Base-by-base conservation (phyloP, 2,888 invertebrate genomes). In the Cheilosia urbana region DNA sequence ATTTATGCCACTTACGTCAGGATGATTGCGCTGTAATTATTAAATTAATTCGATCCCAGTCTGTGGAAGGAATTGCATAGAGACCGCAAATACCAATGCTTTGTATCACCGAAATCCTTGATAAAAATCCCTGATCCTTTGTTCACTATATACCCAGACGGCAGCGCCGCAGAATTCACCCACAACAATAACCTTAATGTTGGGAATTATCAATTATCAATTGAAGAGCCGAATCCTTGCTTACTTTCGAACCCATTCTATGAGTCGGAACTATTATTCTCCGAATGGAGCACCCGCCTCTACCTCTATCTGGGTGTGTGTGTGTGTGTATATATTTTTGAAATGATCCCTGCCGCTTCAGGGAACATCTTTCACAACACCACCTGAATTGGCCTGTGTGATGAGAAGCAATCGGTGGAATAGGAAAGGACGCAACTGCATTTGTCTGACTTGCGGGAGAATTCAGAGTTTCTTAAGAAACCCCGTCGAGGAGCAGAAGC, bases 161-260 rank as follows among this genome's bases (percentile, higher is more conserved):
- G 47, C 53, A 47, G 40, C 42, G 40, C 49, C 34, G 42, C 37
- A 17, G 47, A 15, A 68, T 65, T 69, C 78, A 73, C 55, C 78
- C 83, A 83, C 78, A 78, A 83, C 68, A 83, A 83, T 78, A 78
- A 63, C 78, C 68, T 62, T 82, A 60, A 63, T 55, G 77, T 78
- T 79, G 83, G 73, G 75, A 84, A 84, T 84, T 84, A 84, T 72
- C 83, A 83, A 83, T 78, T 83, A 83, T 75, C 83, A 75, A 84
- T 84, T 84, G 75, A 79, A 72, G 73, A 51, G 63, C 34, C 49
- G 53, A 68, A 55, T 51, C 51, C 27, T 24, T 57, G 77, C 58
- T 65, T 82, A 71, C 82, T 77, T 77, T 55, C 57, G 69, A 75
- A 58, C 42, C 37, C 57, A 53, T 82, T 76, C 63, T 27, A 49